Base-by-base conservation (phyloP, 2,888 invertebrate genomes). In the Drosophila atripex region DNA sequence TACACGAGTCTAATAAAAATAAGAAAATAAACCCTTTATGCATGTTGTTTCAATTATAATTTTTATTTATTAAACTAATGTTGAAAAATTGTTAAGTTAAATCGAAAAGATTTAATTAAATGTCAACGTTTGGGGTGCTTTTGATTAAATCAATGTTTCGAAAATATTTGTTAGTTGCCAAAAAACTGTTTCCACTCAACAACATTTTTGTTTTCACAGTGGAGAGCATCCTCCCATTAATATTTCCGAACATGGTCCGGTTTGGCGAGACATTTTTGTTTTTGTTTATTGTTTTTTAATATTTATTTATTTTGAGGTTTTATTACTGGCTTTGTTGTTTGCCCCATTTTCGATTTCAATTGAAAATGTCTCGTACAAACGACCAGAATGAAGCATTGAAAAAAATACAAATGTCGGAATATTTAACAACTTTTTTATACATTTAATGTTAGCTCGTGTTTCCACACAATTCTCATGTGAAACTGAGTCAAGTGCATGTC, bases 371-470 rank as follows among this genome's bases (percentile, higher is more conserved):
- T 39, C 23, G 18, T 30, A 35, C 45, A 45, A 74, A 73, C 52
- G 21, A 46, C 51, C 18, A 38, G 80, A 39, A 61, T 38, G 11
- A 60, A 51, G 38, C 12, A 47, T 39, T 47, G 52, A 16, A 16
- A 47, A 52, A 21, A 47, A 59, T 63, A 25, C 41, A 59, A 38
- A 57, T 46, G 38, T 5, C 28, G 59, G 59, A 59, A 58, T 47
- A 57, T 57, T 70, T 49, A 56, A 70, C 70, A 77, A 70, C 61
- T 68, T 59, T 53, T 58, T 69, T 74, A n/a, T 14, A 6, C 28
- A 21, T 43, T 59, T 25, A 16, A 59, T 9, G 14, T 14, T 18
- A 21, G 30, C 21, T 30, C 59, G 14, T 49, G 21, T 43, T 30
- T 41, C 16, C 28, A 32, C 32, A n/a, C 58, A 70, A 28, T 70